Base-by-base conservation (phyloP, 2,113 vertebrate genomes). In the Pagrus major region DNA sequence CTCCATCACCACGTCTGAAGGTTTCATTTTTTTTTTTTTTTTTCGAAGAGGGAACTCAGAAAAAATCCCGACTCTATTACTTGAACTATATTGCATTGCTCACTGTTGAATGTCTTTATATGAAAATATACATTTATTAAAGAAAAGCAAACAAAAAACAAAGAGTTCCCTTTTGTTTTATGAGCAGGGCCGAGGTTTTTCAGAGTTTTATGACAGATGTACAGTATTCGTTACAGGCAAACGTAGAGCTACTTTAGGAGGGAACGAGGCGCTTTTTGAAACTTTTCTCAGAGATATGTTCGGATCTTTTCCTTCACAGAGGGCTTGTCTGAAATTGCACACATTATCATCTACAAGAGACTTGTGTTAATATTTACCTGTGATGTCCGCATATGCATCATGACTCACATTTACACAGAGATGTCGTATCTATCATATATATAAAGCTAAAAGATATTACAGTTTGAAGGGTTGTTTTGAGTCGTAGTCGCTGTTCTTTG, bases 41-140 rank as follows among this genome's bases (percentile, higher is more conserved):
- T 59, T 81, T 73, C 46, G 9, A 55, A 76, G 58, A 42, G 85
- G 82, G 91, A 90, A 84, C 87, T 90, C 71, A 49, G 47, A 70
- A 70, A 66, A 72, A 80, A 61, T 85, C 76, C 88, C 71, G 51
- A 87, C 84, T 93, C 84, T 89, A 92, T 91, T 93, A 95, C 93
- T 94, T 94, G 94, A 94, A 94, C 92, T 83, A 47, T 92, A 88
- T 91, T 90, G 90, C 90, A 91, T 94, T 84, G 86, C 92, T 94
- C 93, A 93, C 93, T 93, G 92, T 92, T 94, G 94, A 95, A 95
- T 95, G 93, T 95, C 91, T 95, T 94, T 93, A 89, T 94, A 93
- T 84, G 59, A 76, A 82, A 81, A 83, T 81, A 84, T 91, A 91
- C 84, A 74, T 93, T 92, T 93, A 94, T 91, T 75, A 82, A 87